Conservation (phyloP, 2,113 vertebrate genomes). For the Hippolais icterina region DNA sequence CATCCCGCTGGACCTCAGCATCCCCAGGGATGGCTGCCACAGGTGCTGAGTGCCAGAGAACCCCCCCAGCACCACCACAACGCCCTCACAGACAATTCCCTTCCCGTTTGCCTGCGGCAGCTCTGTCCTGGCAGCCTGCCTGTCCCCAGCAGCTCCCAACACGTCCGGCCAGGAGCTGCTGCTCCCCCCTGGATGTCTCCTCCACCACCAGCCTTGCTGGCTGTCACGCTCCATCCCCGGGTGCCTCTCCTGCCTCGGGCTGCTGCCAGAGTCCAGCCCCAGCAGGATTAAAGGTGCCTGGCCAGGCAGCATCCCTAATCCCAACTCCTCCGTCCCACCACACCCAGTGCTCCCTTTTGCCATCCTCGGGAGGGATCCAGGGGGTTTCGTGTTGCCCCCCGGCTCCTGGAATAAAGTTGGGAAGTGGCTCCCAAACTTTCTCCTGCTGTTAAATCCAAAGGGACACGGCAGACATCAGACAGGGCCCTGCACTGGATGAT, state of each 20-base stretch:
- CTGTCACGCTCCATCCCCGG: neutral
- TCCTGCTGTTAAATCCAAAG: neutral
- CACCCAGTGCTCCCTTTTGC: rapidly evolving
- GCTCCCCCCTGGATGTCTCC: neutral
- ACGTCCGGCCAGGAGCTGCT: neutral
- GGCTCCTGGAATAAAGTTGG: neutral
- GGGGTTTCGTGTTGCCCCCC: neutral
- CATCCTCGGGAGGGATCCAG: rapidly evolving
- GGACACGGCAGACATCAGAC: rapidly evolving
- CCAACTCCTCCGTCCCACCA: rapidly evolving
- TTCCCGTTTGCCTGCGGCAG: rapidly evolving
- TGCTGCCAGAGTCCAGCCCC: neutral
- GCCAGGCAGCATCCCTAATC: neutral
- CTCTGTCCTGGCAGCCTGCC: neutral
- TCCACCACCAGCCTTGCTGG: neutral
- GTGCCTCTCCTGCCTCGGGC: neutral
- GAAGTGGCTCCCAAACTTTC: neutral
- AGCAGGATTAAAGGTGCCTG: neutral
- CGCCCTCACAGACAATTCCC: neutral
- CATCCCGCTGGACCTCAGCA: rapidly evolving
- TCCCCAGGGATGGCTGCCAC: neutral
- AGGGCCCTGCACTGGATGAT: rapidly evolving
- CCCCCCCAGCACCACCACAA: neutral
- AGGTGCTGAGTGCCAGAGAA: neutral
- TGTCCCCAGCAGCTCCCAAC: constrained; percentile 19